These are phyloP conservation scores for Megastigmus dorsalis DNA, from an alignment of 2,888 invertebrate species.

Conservation along the genomic window DNA sequence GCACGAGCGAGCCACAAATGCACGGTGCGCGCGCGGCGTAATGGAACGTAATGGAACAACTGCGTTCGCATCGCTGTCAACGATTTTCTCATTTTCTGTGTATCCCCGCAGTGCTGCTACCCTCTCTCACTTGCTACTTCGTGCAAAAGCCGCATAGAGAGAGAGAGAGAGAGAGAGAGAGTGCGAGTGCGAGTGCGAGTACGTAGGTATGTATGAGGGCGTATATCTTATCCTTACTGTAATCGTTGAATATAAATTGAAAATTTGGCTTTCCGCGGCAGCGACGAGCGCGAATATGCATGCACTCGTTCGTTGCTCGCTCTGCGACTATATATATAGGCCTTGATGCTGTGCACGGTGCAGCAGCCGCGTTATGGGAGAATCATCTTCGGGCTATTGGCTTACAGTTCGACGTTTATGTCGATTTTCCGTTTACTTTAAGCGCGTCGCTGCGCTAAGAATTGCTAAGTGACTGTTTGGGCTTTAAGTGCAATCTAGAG, in stretches of 20 bases:
- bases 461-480: too few species aligned
- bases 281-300: not conserved
- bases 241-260: conserved; percentile 56
- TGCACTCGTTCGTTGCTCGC: not conserved
- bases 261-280: conserved; percentile 45
- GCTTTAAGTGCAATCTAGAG: not conserved
- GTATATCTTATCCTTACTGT: conserved; percentile 46
- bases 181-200: not conserved
- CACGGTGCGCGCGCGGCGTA: not conserved
- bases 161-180: too few species aligned
- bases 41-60: conserved; percentile 25
- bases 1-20: not conserved
- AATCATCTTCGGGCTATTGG: not conserved
- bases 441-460: too few species aligned
- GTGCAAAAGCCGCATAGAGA: too few species aligned
- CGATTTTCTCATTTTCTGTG: conserved; percentile 26
- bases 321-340: too few species aligned
- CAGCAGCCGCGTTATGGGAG: conserved; percentile 8
- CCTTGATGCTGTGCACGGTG: too few species aligned
- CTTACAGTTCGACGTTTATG: conserved; percentile 24
- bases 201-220: conserved; percentile 20
- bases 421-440: conserved; percentile 1
- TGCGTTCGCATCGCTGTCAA: conserved; percentile 18
- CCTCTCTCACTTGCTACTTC: not conserved
- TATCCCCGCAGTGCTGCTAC: too few species aligned